phyloP scores from a whole-genome alignment of 2,888 invertebrate genomes.

The Spodoptera picta region DNA sequence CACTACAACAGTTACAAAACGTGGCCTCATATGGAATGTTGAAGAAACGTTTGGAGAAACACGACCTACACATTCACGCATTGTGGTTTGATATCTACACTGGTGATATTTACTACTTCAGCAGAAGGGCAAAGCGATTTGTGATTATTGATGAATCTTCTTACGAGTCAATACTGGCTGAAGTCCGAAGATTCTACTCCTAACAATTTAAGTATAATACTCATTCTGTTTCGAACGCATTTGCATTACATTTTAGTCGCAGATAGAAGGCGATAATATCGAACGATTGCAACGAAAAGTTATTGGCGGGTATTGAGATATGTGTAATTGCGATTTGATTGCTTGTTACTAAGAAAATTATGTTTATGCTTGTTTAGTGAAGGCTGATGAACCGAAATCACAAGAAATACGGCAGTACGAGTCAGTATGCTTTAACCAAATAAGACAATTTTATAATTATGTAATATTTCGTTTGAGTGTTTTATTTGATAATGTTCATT shows the following conservation, averaged over 20 bases:
- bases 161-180: conserved; percentile 92
- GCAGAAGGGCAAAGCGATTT: conserved; percentile 95
- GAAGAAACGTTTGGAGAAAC: conserved; percentile 93
- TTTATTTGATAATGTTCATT: too few species aligned
- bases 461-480: too few species aligned
- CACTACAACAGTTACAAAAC: conserved; percentile 97
- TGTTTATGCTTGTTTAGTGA: too few species aligned
- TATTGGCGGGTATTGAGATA: too few species aligned
- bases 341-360: too few species aligned
- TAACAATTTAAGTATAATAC: conserved; percentile 67
- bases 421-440: too few species aligned
- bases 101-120: conserved; percentile 98
- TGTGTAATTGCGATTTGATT: too few species aligned
- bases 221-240: conserved; percentile 10
- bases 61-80: conserved; percentile 96
- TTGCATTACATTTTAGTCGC: background rate
- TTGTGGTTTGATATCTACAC: conserved; percentile 99
- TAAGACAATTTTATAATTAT: too few species aligned
- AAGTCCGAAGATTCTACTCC: conserved; percentile 94
- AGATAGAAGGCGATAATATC: too few species aligned
- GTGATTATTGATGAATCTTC: conserved; percentile 95
- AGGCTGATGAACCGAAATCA: too few species aligned
- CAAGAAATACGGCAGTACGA: too few species aligned
- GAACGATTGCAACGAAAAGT: too few species aligned
- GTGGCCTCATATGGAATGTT: conserved; percentile 97